Conservation (phyloP, 2,113 vertebrate species). For the Holacanthus passer region DNA sequence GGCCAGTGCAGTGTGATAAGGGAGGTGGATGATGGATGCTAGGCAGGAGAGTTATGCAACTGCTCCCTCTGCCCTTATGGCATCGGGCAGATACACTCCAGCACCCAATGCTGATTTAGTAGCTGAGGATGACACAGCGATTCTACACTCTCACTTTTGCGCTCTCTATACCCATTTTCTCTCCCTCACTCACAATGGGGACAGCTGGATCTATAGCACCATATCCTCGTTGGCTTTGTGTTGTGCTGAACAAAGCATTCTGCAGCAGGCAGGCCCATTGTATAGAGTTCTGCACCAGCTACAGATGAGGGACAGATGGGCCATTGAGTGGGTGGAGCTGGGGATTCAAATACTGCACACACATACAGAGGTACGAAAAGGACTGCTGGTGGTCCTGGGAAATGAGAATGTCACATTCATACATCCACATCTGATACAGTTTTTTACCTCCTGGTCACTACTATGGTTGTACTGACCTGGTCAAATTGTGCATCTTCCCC, state of each 20-base stretch:
- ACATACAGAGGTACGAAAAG: conserved; percentile 6
- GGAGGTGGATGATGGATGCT: conserved; percentile 69
- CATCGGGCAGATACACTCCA: conserved; percentile 71
- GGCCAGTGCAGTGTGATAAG: conserved; percentile 39
- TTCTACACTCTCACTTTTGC: conserved; percentile 74
- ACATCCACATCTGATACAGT: not conserved
- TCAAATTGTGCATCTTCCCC: conserved; percentile 99
- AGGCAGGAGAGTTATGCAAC: conserved; percentile 80
- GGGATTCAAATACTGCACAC: conserved; percentile 53
- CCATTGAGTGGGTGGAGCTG: conserved; percentile 56
- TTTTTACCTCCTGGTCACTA: not conserved
- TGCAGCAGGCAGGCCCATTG: conserved; percentile 74
- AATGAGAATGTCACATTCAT: conserved; percentile 22
- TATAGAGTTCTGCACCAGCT: conserved; percentile 75
- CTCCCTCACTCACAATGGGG: conserved; percentile 73
- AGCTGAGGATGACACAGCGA: conserved; percentile 83
- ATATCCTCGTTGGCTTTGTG: conserved; percentile 78
- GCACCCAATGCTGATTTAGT: conserved; percentile 80
- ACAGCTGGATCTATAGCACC: conserved; percentile 79
- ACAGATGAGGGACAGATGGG: conserved; percentile 69
- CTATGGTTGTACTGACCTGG: conserved; percentile 87
- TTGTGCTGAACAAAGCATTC: conserved; percentile 83
- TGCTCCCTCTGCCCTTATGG: conserved; percentile 76
- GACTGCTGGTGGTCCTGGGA: not conserved
- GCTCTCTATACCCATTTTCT: conserved; percentile 68